A percentile compares a stretch with the other conserved stretches of the same genome.
Evolutionary conservation across 2,113 vertebrate genomes (phyloP).

Genomic region (Rhinolophus sinicus): DNA sequence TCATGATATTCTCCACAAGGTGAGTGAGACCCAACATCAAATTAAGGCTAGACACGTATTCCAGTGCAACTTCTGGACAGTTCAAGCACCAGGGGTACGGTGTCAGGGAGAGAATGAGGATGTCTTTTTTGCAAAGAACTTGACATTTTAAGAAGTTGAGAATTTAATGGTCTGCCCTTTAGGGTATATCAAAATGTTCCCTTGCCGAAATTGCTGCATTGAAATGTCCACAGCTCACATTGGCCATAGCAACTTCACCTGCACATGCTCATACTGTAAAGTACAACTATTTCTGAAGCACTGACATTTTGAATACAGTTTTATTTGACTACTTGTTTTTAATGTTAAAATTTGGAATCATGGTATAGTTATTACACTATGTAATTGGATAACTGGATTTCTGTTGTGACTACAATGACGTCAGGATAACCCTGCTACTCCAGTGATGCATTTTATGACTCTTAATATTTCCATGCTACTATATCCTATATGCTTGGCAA

Average conservation of each 20-base stretch:
- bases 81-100: not conserved
- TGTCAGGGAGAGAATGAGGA: not conserved
- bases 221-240: not conserved
- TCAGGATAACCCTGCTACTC: not conserved
- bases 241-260: not conserved
- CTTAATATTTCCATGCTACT: not conserved
- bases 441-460: not conserved
- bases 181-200: not conserved
- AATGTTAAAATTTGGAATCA: not conserved
- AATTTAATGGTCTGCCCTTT: not conserved
- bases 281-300: not conserved
- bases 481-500: not conserved
- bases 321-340: not conserved
- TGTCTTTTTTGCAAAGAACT: not conserved
- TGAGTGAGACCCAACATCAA: not conserved
- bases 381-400: conserved; percentile 4
- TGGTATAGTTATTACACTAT: not conserved
- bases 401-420: not conserved
- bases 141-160: not conserved
- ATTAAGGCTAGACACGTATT: not conserved
- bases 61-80: not conserved
- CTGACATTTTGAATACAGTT: not conserved
- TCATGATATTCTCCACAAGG: not conserved
- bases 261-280: not conserved
- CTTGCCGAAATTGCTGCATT: not conserved